Evolutionary conservation across 2,113 vertebrate species (phyloP), one percentile per base, ranked within the genome.

Genomic region (Bubo bubo): DNA sequence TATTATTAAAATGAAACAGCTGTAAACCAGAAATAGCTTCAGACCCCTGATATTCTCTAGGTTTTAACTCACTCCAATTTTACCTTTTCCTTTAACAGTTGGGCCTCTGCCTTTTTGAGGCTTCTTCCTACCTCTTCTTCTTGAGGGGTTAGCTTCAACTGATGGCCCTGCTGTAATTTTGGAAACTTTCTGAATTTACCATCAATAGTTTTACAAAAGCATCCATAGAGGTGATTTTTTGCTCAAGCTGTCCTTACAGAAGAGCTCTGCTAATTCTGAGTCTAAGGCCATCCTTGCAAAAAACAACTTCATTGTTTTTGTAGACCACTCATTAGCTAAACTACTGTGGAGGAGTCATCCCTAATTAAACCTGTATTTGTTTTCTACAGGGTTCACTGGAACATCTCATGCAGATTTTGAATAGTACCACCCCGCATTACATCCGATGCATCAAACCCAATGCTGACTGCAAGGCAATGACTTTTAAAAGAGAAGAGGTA

Each of bases 361-460:
- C 72, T 92, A 14, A 4, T 35, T 37, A 73, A 14, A 35, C 49
- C 18, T 56, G 20, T 28, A 8, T 27, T 76, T 91, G 37, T 97
- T 37, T 91, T 77, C 77, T 94, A 11, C 95, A 99, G 99, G 98
- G 98, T 81, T 99, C 99, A 7, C 98, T 99, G 56, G 99, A 99
- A 53, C 98, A 98, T 50, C 98, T 99, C 73, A 99, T 99, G 98
- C 98, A 95, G 96, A 98, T 99, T 79, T 94, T 99, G 63, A 97
- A 98, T 35, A 97, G 93, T 77, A 99, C 99, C 52, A 98, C 99
- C 0, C 99, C 99, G 15, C 99, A 99, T 79, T 99, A 99, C 97
- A 99, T 99, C 60, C 98, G 99, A 64, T 99, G 99, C 96, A 99
- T 99, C 98, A 99, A 99, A 95, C 99, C 99, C 8, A 99, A 99